Conservation (phyloP, 2,888 invertebrate genomes). For the Metellina segmentata region DNA sequence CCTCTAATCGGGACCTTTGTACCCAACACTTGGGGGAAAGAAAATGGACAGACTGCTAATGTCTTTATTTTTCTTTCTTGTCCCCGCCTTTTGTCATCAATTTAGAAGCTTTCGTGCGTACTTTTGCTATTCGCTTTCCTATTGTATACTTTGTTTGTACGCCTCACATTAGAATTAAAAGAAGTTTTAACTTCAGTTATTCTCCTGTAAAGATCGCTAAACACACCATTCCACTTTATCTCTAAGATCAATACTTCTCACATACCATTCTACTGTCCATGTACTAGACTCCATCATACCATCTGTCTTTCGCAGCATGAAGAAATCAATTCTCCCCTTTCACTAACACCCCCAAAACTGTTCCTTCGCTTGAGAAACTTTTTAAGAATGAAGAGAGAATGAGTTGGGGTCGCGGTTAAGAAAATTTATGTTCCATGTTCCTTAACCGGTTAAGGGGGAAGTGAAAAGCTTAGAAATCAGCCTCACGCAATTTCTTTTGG, state of each 20-base stretch:
- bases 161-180: neutral
- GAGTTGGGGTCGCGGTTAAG: neutral
- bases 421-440: neutral
- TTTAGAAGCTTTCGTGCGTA: too few species aligned
- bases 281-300: neutral
- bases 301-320: neutral
- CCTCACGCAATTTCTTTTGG: neutral
- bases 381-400: neutral
- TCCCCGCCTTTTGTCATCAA: too few species aligned
- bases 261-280: too few species aligned
- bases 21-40: too few species aligned
- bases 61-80: too few species aligned
- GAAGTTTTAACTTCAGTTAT: neutral
- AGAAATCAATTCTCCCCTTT: neutral
- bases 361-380: neutral
- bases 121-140: too few species aligned
- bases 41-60: too few species aligned
- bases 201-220: neutral
- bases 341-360: neutral
- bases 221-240: too few species aligned
- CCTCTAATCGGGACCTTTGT: too few species aligned
- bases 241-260: too few species aligned
- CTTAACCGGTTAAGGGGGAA: neutral
- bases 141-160: too few species aligned
- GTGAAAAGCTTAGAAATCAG: neutral